Percentiles rank a stretch among this genome's conserved stretches.
Evolutionary conservation across 2,113 vertebrate species (phyloP).

Genomic region (Ptilonorhynchus violaceus): DNA sequence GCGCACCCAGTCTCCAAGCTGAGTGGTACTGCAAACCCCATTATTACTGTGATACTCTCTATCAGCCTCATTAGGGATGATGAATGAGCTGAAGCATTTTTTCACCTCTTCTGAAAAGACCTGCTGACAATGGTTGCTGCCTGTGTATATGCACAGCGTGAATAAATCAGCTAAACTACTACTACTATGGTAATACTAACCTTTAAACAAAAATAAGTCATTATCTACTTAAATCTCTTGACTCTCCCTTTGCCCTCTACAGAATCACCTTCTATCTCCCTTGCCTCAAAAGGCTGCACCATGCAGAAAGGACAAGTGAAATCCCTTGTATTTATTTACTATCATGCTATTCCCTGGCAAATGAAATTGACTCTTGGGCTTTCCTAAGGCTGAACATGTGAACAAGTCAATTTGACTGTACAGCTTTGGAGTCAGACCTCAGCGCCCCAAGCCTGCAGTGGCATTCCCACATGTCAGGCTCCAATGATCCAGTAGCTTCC

Average conservation of each 20-base stretch:
- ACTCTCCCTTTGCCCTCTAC: background rate
- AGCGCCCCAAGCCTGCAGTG: background rate
- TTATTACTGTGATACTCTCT: background rate
- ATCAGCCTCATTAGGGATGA: slow-evolving; percentile 38
- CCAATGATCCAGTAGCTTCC: background rate
- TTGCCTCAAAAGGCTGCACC: background rate
- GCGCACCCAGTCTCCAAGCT: background rate
- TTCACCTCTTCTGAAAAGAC: background rate
- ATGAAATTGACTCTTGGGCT: background rate
- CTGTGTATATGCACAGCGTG: background rate
- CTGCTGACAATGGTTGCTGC: background rate
- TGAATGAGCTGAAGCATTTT: slow-evolving; percentile 17
- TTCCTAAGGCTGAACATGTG: background rate
- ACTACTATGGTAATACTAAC: background rate
- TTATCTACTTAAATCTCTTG: background rate
- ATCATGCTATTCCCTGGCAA: background rate
- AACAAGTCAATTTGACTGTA: background rate
- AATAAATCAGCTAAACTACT: background rate
- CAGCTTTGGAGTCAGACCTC: background rate
- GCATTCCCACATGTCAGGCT: background rate
- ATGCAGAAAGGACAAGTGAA: background rate
- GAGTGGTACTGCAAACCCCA: background rate
- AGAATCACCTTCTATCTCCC: background rate
- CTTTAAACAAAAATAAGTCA: background rate
- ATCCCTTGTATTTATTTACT: background rate